Evolutionary conservation across 2,113 vertebrate genomes (phyloP).

Genomic region (Poeciliopsis turrubarensis): DNA sequence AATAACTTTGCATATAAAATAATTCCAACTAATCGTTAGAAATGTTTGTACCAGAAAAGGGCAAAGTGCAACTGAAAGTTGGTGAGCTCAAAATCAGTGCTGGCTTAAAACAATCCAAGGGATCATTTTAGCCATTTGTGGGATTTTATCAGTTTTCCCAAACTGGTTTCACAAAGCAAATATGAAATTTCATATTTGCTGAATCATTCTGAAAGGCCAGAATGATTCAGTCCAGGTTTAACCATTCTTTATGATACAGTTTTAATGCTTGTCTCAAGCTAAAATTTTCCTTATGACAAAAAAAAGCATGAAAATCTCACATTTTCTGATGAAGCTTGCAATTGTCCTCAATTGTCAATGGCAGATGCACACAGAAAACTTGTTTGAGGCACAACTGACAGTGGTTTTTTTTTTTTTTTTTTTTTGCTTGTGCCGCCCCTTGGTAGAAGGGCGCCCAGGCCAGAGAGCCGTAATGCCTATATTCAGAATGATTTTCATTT

Average conservation of each 20-base stretch:
- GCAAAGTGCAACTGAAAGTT: not conserved
- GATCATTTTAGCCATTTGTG: not conserved
- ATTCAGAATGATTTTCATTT: constrained; percentile 16
- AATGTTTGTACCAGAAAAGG: constrained; percentile 8
- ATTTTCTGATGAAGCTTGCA: not conserved
- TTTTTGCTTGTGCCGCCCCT: not conserved
- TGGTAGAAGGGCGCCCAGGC: not conserved
- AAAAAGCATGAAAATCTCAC: not conserved
- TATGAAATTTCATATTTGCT: not conserved
- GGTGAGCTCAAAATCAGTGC: constrained; percentile 1
- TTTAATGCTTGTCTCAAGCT: not conserved
- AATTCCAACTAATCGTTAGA: not conserved
- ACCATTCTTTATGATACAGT: not conserved
- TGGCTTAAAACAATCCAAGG: constrained; percentile 3
- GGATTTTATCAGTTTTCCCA: not conserved
- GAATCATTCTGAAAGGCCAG: not conserved
- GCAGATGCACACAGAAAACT: not conserved
- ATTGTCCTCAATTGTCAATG: not conserved
- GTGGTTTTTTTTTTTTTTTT: not conserved
- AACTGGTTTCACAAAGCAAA: not conserved
- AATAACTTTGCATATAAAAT: not conserved
- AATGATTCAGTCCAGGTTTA: not conserved
- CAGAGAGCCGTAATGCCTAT: not conserved
- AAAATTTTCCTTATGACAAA: not conserved
- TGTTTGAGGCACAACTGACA: not conserved